These are phyloP conservation scores for Piaya cayana DNA, from an alignment of 2,113 vertebrate genomes.

Conservation along the genomic window DNA sequence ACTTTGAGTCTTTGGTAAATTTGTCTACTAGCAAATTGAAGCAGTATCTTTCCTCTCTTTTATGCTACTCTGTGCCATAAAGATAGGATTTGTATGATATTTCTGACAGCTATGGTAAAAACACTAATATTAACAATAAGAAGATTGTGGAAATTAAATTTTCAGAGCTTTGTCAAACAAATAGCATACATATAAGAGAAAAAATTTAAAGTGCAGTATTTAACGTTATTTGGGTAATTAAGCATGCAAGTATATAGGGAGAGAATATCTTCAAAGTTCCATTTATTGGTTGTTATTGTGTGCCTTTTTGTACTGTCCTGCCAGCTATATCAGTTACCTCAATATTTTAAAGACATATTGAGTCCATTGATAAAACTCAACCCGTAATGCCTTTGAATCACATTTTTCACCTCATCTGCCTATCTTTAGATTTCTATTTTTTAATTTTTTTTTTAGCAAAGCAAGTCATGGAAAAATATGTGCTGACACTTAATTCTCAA, in stretches of 20 bases:
- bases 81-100: neutral
- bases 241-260: neutral
- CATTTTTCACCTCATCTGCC: neutral
- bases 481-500: neutral
- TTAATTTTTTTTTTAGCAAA: neutral
- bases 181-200: neutral
- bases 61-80: fast-evolving
- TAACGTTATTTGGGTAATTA: neutral
- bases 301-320: neutral
- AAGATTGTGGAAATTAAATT: neutral
- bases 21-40: neutral
- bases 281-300: neutral
- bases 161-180: neutral
- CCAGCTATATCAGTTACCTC: neutral
- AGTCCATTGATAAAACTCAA: fast-evolving
- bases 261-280: neutral
- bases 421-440: neutral
- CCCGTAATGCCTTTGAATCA: neutral
- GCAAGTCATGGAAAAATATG: neutral
- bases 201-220: neutral
- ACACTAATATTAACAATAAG: neutral
- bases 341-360: neutral
- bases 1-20: neutral
- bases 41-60: neutral
- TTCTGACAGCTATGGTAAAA: neutral